phyloP scores from a whole-genome alignment of 35 echinoderm and acorn worm genomes.

The Chiridota heheva region DNA sequence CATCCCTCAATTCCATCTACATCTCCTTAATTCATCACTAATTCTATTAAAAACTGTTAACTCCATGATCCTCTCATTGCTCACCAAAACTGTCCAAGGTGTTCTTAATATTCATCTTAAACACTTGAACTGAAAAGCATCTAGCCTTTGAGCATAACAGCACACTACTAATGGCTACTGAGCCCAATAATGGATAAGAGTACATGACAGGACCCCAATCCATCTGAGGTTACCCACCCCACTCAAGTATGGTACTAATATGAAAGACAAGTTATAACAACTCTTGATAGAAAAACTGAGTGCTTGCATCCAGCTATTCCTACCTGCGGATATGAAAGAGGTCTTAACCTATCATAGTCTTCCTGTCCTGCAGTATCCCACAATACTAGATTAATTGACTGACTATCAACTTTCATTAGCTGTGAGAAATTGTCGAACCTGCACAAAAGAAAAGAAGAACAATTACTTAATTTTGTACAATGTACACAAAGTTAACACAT shows the following conservation, averaged over 20 bases:
- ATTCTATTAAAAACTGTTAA: too few relatives aligned
- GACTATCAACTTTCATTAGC: conserved; percentile 70
- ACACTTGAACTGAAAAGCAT: too few relatives aligned
- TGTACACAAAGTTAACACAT: too few relatives aligned
- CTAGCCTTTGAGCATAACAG: too few relatives aligned
- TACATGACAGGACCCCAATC: not conserved
- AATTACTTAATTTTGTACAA: not conserved
- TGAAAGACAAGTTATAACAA: not conserved
- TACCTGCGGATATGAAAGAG: conserved; percentile 98
- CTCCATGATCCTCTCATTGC: too few relatives aligned
- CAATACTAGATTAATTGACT: conserved; percentile 77
- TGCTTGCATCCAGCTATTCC: not conserved
- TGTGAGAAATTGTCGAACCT: conserved; percentile 96
- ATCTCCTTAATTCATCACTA: too few relatives aligned
- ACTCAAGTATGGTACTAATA: not conserved
- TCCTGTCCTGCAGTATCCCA: conserved; percentile 98
- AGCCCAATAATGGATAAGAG: not conserved
- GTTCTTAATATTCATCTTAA: too few relatives aligned
- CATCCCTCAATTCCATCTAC: too few relatives aligned
- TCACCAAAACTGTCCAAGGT: too few relatives aligned
- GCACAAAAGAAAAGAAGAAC: conserved; percentile 19
- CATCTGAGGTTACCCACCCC: not conserved
- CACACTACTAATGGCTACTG: too few relatives aligned
- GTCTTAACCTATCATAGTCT: conserved; percentile 95
- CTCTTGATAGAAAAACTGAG: not conserved